A percentile compares a stretch with the other conserved stretches of the same genome.
Conservation (phyloP, 2,888 invertebrate species). For the Oscheius sp. region DNA sequence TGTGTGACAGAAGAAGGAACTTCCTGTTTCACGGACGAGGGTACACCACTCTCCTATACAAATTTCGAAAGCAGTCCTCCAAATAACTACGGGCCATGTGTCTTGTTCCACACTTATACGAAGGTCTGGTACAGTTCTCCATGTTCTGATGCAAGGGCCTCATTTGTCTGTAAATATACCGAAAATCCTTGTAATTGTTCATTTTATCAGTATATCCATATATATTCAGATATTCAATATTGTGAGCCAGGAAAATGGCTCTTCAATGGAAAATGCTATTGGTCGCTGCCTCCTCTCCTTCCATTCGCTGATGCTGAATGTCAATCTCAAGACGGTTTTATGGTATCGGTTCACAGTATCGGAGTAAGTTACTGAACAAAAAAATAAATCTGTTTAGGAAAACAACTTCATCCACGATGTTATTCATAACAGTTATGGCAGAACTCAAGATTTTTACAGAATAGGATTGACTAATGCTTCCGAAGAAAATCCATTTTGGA, state of each 20-base stretch:
- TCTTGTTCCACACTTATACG: neutral
- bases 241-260: slow-evolving; percentile 2
- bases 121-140: neutral
- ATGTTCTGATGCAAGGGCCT: neutral
- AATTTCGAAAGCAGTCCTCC: neutral
- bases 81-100: neutral
- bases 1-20: neutral
- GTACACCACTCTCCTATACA: neutral
- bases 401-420: neutral
- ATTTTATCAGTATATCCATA: neutral
- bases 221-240: neutral
- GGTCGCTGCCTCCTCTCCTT: neutral
- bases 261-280: neutral
- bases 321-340: neutral
- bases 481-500: neutral
- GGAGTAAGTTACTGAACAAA: neutral
- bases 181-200: neutral
- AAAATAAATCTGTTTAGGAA: neutral
- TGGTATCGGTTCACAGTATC: neutral
- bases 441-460: neutral
- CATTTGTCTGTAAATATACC: slow-evolving; percentile 4
- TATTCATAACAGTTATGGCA: neutral
- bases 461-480: neutral
- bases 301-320: neutral
- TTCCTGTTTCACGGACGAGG: slow-evolving; percentile 4